Evolutionary conservation across 2,113 vertebrate species (phyloP), one percentile per base, ranked within the genome.

Genomic region (Aix galericulata): DNA sequence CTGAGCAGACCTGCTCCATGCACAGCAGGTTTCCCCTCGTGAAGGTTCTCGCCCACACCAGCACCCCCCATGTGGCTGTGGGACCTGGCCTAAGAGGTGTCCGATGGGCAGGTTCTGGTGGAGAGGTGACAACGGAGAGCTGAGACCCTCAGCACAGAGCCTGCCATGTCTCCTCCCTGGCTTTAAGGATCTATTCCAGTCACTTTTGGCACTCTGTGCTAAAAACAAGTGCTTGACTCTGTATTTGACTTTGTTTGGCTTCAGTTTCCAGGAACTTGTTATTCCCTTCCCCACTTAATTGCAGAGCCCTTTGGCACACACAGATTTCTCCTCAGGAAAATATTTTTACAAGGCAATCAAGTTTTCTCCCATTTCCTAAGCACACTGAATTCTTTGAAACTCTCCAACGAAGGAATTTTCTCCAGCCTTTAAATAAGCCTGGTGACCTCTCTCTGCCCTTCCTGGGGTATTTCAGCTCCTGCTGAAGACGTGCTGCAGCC

Each of bases 241-340:
- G 22, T 23, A 14, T 79, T 68, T 91, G 44, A 69, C 25, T 89
- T 94, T 68, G 53, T 88, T 95, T 90, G 50, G 25, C 36, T 64
- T 86, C 56, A 94, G 64, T 5, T 86, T 96, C 76, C 88, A 94
- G 77, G 88, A 93, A 82, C 88, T 81, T 46, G 44, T 83, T 90
- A 86, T 71, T 94, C 60, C 67, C 52, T 68, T 95, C 71, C 69
- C 80, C 74, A 66, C 36, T 66, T 78, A 88, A 90, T 95, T 90
- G 83, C 72, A 59, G 36, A 88, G 76, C 55, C 40, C 80, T 63
- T 91, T 80, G 82, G 72, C 80, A 73, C 40, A 25, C 11, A 25
- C 13, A 20, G 4, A 0, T 90, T 88, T 93, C 38, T 93, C 20
- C 23, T 32, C 58, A 89, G 69, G 66, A 96, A 91, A 89, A 44